Evolutionary conservation across 2,797 vertebrate species (phyloP).

Genomic region (Merluccius polli): DNA sequence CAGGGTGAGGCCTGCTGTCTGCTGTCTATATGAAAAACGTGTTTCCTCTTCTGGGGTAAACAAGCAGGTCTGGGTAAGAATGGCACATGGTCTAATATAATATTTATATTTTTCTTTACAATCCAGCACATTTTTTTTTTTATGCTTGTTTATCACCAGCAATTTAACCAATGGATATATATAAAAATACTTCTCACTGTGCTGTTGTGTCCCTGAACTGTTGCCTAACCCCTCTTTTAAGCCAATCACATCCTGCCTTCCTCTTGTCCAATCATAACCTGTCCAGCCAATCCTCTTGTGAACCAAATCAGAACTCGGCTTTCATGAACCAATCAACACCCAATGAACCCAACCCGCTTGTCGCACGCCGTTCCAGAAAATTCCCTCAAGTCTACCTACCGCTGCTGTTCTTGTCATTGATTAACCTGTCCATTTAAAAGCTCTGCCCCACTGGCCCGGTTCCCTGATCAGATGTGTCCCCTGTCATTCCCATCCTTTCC

Average conservation of each 20-base stretch:
- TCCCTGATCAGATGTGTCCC: constrained; percentile 8
- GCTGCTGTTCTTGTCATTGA: constrained; percentile 36
- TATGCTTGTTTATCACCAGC: neutral
- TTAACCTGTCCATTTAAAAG: constrained; percentile 19
- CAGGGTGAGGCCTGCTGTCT: constrained; percentile 18
- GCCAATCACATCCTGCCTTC: constrained; percentile 37
- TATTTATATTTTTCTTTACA: neutral
- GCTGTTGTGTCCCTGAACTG: constrained; percentile 61
- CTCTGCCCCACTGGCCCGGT: neutral
- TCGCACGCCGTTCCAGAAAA: neutral
- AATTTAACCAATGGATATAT: neutral
- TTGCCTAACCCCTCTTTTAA: constrained; percentile 32
- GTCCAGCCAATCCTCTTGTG: constrained; percentile 43
- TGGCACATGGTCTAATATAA: constrained; percentile 60
- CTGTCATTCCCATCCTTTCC: constrained; percentile 29
- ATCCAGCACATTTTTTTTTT: neutral
- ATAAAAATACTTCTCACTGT: constrained; percentile 18
- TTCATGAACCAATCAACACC: neutral
- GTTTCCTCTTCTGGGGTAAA: constrained; percentile 38
- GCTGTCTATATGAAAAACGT: neutral
- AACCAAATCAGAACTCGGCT: neutral
- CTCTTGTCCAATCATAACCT: constrained; percentile 11
- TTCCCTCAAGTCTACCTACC: neutral
- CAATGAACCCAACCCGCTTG: neutral
- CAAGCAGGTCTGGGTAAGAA: constrained; percentile 52